A percentile compares a stretch with the other conserved stretches of the same genome.
These are phyloP conservation scores for Chromis chromis DNA, from an alignment of 2,797 vertebrate genomes.

Conservation along the genomic window DNA sequence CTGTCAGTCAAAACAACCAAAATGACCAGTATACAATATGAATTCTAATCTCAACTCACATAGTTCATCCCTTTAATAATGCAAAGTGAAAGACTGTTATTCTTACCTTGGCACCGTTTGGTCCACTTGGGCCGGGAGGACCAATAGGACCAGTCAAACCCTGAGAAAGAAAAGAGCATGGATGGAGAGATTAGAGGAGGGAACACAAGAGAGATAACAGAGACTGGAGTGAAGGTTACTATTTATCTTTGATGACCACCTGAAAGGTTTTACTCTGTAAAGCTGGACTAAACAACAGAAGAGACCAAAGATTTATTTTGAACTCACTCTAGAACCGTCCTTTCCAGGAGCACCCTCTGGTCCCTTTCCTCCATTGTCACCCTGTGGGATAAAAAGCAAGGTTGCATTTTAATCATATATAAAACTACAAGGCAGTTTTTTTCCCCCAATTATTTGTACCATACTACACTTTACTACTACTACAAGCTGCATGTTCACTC, in stretches of 20 bases:
- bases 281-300: neutral
- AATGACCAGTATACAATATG: neutral
- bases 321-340: constrained; percentile 93
- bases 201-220: neutral
- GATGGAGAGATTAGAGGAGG: neutral
- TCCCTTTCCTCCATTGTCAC: constrained; percentile 94
- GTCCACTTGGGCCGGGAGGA: constrained; percentile 92
- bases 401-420: constrained; percentile 1
- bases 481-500: neutral
- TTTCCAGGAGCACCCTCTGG: constrained; percentile 95
- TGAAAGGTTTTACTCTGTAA: neutral
- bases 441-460: neutral
- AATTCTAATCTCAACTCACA: neutral
- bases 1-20: constrained; percentile 31
- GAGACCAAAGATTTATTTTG: constrained; percentile 1
- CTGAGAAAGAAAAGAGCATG: constrained; percentile 70
- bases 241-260: neutral
- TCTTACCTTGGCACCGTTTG: constrained; percentile 95
- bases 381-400: constrained; percentile 79
- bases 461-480: neutral
- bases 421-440: neutral
- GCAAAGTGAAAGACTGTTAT: neutral
- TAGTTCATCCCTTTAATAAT: neutral
- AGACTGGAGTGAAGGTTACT: constrained; percentile 1
- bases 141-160: constrained; percentile 97